Conservation (phyloP, 2,797 vertebrate species). For the Lepilemur septentrionalis region DNA sequence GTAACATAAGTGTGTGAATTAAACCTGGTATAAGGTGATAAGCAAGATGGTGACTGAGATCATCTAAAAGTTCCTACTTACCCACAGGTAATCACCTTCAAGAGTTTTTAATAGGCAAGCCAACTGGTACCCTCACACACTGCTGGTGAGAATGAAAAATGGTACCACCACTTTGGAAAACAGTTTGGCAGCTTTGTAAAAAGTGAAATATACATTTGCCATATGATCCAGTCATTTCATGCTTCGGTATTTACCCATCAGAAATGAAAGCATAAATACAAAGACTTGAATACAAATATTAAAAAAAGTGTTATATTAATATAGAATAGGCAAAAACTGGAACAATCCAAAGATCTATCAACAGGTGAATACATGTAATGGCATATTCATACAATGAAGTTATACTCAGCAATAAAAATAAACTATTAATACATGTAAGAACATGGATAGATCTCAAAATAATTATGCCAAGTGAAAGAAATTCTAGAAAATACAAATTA, state of each 20-base stretch:
- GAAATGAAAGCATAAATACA: not conserved
- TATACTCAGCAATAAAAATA: not conserved
- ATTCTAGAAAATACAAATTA: not conserved
- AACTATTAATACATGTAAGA: not conserved
- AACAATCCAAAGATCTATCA: not conserved
- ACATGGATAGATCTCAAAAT: not conserved
- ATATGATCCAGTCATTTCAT: not conserved
- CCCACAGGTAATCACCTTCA: not conserved
- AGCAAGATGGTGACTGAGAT: not conserved
- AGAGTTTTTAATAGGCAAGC: not conserved
- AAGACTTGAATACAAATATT: not conserved
- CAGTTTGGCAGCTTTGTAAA: no score
- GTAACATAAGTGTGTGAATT: not conserved
- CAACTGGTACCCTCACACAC: not conserved
- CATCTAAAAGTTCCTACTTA: not conserved
- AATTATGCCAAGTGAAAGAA: not conserved
- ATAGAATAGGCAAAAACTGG: not conserved
- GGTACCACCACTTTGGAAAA: not conserved
- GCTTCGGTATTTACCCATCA: not conserved
- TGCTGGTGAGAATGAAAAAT: not conserved
- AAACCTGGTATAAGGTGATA: not conserved
- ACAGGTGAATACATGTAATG: not conserved
- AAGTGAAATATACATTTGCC: not conserved
- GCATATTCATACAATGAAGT: not conserved
- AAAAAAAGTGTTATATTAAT: not conserved